Base-by-base conservation (phyloP, 2,888 invertebrate genomes). In the Lasioglossum leucozonium region DNA sequence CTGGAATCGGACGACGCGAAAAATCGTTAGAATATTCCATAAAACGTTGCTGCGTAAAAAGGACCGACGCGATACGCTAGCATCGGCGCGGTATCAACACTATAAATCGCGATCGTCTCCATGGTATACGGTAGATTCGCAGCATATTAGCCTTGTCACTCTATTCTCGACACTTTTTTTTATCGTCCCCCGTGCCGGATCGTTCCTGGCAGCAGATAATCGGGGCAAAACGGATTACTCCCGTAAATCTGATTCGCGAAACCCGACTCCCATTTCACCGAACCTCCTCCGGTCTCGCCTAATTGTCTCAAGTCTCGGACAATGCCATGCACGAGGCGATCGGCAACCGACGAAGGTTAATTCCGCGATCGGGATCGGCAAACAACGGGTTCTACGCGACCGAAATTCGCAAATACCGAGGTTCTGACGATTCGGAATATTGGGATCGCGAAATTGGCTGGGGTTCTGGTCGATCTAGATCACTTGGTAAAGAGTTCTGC, bases 71-170 rank as follows among this genome's bases (percentile, higher is more conserved):
- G n/a, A n/a, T 55, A 51, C 51, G 51, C 16, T 0, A 51, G 51
- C 55, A n/a, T 26, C n/a, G 26, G 11, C 26, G 26, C 55, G n/a
- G 26, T 55, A 26, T 55, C 55, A 55, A 55, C 11, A n/a, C 55
- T 55, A 55, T 55, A 55, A 55, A 55, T 55, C 55, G 55, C 55
- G 55, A 55, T n/a, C 55, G 55, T 47, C 47, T 47, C 47, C 47
- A 47, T 22, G 47, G 47, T 44, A 44, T n/a, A 55, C 22, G 55
- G 55, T n/a, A n/a, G 55, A n/a, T 26, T 55, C 55, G 55, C 55
- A 11, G 55, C 55, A 55, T n/a, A 55, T 55, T 55, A 55, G n/a
- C 26, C 55, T n/a, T n/a, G 55, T 55, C 55, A n/a, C n/a, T 55
- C n/a, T 26, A n/a, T 55, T 55, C 55, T 10, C 47, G 47, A 47